Evolutionary conservation across 2,888 invertebrate genomes (phyloP), one percentile per base, ranked within the genome.

Genomic region (Bruchidius siliquastri): DNA sequence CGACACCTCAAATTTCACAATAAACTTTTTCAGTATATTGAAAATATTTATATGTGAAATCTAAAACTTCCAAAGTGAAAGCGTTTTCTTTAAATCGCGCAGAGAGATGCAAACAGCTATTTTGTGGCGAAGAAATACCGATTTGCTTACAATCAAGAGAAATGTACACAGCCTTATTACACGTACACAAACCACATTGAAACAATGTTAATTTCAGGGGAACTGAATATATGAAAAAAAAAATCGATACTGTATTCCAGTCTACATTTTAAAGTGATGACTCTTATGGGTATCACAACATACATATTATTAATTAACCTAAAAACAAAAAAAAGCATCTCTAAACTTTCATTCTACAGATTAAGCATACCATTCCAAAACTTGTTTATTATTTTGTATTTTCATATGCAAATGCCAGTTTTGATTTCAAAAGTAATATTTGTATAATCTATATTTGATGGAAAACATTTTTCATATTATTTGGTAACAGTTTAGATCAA

Each of bases 161-260:
- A 85, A 85, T 83, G 83, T 85, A 86, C 86, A 87, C 86, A 86
- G 86, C 86, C 86, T 86, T 86, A 84, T 85, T 85, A 86, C 85
- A 86, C 85, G 83, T 85, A 87, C 86, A 87, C 85, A 85, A 85
- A 85, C 84, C 85, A 86, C 85, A 86, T 85, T 83, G 83, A 68
- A 68, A 68, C 68, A 68, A 68, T 22, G 68, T 68, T 13, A 22
- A 68, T 68, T 68, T 21, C 68, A 68, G 68, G 68, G 68, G 68
- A 68, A 22, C 8, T 8, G 18, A 49, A 49, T 13, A 49, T 49
- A 49, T 13, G 1, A 13, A 1, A 49, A 49, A 49, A 49, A 13
- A 1, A 49, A 8, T 49, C 18, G 3, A 13, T 49, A 13, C 49
- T 49, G 49, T 18, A 8, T 49, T 49, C 49, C 49, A 49, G 49